Evolutionary conservation across 2,797 vertebrate genomes (phyloP).

Genomic region (Anguilla megastoma): DNA sequence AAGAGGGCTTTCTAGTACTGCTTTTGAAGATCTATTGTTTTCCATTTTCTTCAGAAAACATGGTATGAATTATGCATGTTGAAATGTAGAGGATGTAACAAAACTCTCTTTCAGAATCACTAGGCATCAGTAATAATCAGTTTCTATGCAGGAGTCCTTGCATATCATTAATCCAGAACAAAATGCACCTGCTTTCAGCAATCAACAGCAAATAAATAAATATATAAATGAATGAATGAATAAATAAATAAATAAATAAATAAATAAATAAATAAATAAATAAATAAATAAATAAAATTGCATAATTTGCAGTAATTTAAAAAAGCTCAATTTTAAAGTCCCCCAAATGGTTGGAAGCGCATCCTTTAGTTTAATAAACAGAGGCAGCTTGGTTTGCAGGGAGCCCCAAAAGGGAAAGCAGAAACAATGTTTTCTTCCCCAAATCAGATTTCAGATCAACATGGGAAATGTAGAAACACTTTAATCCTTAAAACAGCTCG

Average conservation of each 20-base stretch:
- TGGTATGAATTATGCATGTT: not conserved
- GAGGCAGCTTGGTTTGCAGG: not conserved
- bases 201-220: conserved; percentile 1
- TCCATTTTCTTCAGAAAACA: not conserved
- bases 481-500: conserved; percentile 12
- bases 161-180: conserved; percentile 15
- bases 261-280: not conserved
- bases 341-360: not conserved
- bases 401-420: not conserved
- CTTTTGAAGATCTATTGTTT: not conserved
- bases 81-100: conserved; percentile 4
- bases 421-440: conserved; percentile 23
- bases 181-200: not conserved
- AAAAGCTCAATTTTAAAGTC: not conserved
- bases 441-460: conserved; percentile 18
- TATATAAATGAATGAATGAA: not conserved
- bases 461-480: not conserved
- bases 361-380: conserved; percentile 18
- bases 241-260: not conserved
- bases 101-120: not conserved
- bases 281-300: not conserved
- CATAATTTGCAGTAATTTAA: not conserved
- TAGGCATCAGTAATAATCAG: not conserved
- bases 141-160: conserved; percentile 4
- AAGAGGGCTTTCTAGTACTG: not conserved